Conservation (phyloP, 92 coral and sea anemone species). For the Porites lobata region DNA sequence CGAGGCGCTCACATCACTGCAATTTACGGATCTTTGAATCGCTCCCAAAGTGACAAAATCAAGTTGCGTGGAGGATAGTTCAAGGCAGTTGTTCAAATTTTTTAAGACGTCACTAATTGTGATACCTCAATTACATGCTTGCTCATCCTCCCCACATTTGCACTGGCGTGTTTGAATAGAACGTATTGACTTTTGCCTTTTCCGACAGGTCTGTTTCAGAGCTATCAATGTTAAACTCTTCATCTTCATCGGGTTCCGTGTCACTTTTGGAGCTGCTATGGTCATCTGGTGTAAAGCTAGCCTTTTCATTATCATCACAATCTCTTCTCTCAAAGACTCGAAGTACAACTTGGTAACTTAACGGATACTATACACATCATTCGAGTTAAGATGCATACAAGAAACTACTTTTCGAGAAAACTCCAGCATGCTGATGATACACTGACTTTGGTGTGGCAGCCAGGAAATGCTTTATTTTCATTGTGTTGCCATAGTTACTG, state of each 20-base stretch:
- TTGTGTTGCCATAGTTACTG: conserved; percentile 21
- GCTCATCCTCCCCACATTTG: conserved; percentile 23
- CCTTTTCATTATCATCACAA: conserved; percentile 15
- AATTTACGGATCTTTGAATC: conserved; percentile 2
- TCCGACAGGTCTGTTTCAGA: conserved; percentile 30
- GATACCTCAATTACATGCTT: conserved; percentile 25
- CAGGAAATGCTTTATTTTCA: background rate
- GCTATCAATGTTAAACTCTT: conserved; percentile 7
- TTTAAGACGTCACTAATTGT: conserved; percentile 22
- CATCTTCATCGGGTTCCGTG: background rate
- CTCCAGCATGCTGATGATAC: background rate
- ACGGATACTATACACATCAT: conserved; percentile 23
- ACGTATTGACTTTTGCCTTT: conserved; percentile 23
- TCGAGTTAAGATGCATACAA: conserved; percentile 6
- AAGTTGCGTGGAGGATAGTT: conserved; percentile 15
- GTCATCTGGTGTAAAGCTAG: background rate
- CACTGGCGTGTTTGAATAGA: too few species aligned
- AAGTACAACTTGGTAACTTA: conserved; percentile 1
- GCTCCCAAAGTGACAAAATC: conserved; percentile 16
- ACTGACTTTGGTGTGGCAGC: background rate
- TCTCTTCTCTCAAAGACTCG: background rate
- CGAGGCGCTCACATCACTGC: conserved; percentile 7
- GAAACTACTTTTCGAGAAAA: conserved; percentile 19
- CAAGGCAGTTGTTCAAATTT: conserved; percentile 7
- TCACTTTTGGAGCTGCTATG: background rate